These are phyloP conservation scores for Protophormia terraenovae DNA, from an alignment of 2,888 invertebrate species.

Conservation along the genomic window DNA sequence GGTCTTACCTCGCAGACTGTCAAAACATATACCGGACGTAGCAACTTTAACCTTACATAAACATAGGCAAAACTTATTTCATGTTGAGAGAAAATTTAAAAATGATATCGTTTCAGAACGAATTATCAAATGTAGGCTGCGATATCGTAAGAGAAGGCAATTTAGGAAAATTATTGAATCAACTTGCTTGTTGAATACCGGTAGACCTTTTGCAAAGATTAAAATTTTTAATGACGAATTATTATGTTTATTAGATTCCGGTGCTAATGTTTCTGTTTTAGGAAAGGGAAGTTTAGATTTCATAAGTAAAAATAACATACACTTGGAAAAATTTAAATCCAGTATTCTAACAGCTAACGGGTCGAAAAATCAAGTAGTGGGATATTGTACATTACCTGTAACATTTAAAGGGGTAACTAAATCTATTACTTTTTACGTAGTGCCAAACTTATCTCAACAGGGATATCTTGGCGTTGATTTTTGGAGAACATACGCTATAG, in stretches of 20 bases:
- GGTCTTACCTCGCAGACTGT: neutral
- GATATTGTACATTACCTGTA: slow-evolving; percentile 14
- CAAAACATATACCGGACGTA: neutral
- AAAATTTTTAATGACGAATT: neutral
- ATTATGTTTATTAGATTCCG: slow-evolving; percentile 24
- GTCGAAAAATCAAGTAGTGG: neutral
- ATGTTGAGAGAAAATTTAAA: no score
- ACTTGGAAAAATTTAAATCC: neutral
- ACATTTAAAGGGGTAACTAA: slow-evolving; percentile 12
- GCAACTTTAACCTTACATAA: neutral
- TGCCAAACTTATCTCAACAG: neutral
- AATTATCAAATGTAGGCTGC: slow-evolving; percentile 15
- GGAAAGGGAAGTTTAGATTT: slow-evolving; percentile 36
- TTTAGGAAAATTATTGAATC: neutral
- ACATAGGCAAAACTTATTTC: neutral
- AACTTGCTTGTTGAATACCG: neutral
- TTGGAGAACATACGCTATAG: neutral
- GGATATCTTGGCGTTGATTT: slow-evolving; percentile 18
- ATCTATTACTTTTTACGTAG: slow-evolving; percentile 15
- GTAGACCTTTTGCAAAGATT: slow-evolving; percentile 19
- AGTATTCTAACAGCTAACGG: slow-evolving; percentile 23
- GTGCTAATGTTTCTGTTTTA: slow-evolving; percentile 29
- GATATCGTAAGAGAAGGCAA: neutral
- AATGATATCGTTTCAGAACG: neutral
- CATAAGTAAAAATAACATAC: neutral